A percentile compares a stretch with the other conserved stretches of the same genome.
Evolutionary conservation across 2,797 vertebrate species (phyloP).

Genomic region (Staurois parvus): DNA sequence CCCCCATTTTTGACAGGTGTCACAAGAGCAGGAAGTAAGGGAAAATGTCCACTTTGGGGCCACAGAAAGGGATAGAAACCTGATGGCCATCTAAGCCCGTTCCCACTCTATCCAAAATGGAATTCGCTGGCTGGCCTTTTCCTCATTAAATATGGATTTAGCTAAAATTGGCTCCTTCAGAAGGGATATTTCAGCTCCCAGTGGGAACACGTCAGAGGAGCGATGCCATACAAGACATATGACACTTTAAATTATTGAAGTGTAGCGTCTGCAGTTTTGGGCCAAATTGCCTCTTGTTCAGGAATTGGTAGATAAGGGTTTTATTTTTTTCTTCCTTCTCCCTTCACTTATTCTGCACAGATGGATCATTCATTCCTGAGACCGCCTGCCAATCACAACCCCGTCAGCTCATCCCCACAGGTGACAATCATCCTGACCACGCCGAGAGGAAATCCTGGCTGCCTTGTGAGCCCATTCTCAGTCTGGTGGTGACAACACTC

Average conservation of each 20-base stretch:
- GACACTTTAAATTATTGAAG: slow-evolving; percentile 9
- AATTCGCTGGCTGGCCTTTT: too few relatives aligned
- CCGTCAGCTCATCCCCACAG: background rate
- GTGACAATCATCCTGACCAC: background rate
- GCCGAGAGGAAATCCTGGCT: background rate
- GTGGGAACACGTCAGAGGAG: background rate
- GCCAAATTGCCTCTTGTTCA: background rate
- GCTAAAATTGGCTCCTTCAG: too few relatives aligned
- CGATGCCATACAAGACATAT: background rate
- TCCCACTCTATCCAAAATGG: too few relatives aligned
- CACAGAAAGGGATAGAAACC: too few relatives aligned
- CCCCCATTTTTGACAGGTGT: too few relatives aligned
- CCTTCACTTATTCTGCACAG: background rate
- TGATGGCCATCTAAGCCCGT: too few relatives aligned
- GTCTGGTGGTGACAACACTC: background rate
- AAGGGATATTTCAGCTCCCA: too few relatives aligned
- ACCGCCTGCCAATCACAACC: slow-evolving; percentile 8
- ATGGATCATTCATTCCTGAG: background rate
- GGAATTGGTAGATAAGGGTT: background rate
- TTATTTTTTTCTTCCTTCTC: background rate
- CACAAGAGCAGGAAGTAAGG: too few relatives aligned
- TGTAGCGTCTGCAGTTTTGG: background rate
- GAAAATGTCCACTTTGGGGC: too few relatives aligned
- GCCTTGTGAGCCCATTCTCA: background rate
- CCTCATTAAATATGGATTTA: too few relatives aligned